A percentile compares a stretch with the other conserved stretches of the same genome.
Evolutionary conservation across 2,888 invertebrate genomes (phyloP).

Genomic region (Ypsolopha scabrella): DNA sequence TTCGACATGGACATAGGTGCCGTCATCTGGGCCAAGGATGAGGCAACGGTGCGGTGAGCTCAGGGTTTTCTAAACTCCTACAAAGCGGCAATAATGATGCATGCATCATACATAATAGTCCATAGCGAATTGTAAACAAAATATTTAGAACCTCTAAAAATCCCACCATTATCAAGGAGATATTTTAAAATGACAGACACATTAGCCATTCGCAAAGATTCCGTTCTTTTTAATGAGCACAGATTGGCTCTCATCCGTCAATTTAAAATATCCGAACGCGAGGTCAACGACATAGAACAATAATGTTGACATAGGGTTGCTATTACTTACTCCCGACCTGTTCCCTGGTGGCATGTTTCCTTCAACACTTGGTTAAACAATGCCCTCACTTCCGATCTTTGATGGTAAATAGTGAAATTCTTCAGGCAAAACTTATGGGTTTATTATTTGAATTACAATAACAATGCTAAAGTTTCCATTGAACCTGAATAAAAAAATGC

Average conservation of each 20-base stretch:
- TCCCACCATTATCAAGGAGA: no score
- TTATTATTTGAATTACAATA: no score
- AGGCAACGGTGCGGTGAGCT: conserved; percentile 4
- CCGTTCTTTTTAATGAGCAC: no score
- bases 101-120: neutral
- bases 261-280: conserved; percentile 6
- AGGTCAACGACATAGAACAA: conserved; percentile 33
- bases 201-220: no score
- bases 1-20: conserved; percentile 3
- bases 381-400: conserved; percentile 35
- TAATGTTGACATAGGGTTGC: conserved; percentile 10
- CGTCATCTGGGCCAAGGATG: conserved; percentile 26
- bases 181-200: no score
- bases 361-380: conserved; percentile 57
- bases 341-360: conserved; percentile 28
- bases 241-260: no score
- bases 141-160: no score
- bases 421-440: no score
- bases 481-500: no score
- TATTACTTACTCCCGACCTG: conserved; percentile 7
- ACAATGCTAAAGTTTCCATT: no score
- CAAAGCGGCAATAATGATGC: no score
- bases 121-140: neutral
- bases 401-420: conserved; percentile 22
- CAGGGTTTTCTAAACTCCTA: neutral